phyloP scores from a whole-genome alignment of 2,113 vertebrate species.

The Pica pica region DNA sequence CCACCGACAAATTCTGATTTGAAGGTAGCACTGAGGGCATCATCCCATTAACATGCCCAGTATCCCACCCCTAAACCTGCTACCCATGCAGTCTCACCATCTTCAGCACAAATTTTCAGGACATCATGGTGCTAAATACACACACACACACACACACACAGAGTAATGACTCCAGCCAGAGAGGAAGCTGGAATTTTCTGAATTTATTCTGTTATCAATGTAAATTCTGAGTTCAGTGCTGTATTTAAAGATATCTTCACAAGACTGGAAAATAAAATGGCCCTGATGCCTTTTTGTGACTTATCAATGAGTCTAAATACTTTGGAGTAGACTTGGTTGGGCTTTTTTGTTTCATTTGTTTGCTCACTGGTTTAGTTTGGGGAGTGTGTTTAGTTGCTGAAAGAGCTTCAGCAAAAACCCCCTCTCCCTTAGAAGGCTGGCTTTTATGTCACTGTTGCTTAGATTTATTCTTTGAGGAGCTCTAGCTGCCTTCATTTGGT shows the following conservation, averaged over 20 bases:
- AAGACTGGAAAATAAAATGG: not conserved
- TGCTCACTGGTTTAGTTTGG: not conserved
- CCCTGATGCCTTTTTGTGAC: not conserved
- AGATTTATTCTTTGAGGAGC: not conserved
- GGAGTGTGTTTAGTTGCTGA: not conserved
- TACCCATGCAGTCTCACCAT: not conserved
- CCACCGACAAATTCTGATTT: not conserved
- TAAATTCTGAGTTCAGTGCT: not conserved
- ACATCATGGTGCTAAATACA: not conserved
- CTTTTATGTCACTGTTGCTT: not conserved
- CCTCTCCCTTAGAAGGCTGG: not conserved
- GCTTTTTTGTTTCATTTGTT: not conserved
- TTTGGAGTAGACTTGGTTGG: not conserved
- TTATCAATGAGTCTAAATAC: not conserved
- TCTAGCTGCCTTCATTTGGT: not conserved
- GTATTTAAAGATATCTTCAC: not conserved
- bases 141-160: accelerated
- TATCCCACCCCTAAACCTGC: not conserved
- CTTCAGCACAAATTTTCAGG: not conserved
- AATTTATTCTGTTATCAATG: not conserved
- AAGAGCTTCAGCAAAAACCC: not conserved
- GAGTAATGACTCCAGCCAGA: not conserved
- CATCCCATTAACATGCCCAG: not conserved
- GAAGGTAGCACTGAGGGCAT: not conserved
- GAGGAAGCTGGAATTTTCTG: not conserved